Evolutionary conservation across 2,888 invertebrate genomes (phyloP), one percentile per base, ranked within the genome.

Genomic region (Chrysodeixis includens): DNA sequence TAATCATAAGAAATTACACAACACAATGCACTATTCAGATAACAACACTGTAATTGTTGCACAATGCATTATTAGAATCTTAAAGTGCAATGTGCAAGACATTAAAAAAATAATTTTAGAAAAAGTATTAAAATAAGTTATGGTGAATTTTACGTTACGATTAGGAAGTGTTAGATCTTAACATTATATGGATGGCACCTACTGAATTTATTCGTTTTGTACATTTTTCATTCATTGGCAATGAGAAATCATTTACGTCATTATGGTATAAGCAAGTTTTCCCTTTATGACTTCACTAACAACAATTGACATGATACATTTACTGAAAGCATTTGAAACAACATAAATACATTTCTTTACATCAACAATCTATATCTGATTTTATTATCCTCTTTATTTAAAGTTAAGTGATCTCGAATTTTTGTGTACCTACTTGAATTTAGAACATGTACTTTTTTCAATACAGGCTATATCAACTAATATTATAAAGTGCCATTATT

Each of bases 181-280:
- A 49, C 3, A 20, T 16, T 46, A 46, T 46, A 20, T 18, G 18
- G 20, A 20, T 49, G 46, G 40, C 40, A 40, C 40, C n/a, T 40
- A n/a, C n/a, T 49, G 18, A 49, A 20, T 49, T 49, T 8, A 49
- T 49, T 49, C 18, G 20, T 49, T 16, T 49, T 49, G 46, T 49
- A 49, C 20, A 20, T 20, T 18, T 20, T 49, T 18, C 40, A 18
- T 10, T 49, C 3, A 49, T 18, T 40, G 40, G 46, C 46, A 49
- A 49, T 9, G 10, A 18, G 9, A 49, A 20, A 10, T 10, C 16
- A 9, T 10, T 10, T 49, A 12, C 18, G 18, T 16, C 16, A 44
- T 6, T 7, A 16, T 16, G 16, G 7, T 18, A 10, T 9, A 49
- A 7, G 4, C 18, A 20, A 0, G 4, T 26, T 26, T 32, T 8